Conservation (phyloP, 1,140 invertebrate genomes). For the Drepana arcuata region DNA sequence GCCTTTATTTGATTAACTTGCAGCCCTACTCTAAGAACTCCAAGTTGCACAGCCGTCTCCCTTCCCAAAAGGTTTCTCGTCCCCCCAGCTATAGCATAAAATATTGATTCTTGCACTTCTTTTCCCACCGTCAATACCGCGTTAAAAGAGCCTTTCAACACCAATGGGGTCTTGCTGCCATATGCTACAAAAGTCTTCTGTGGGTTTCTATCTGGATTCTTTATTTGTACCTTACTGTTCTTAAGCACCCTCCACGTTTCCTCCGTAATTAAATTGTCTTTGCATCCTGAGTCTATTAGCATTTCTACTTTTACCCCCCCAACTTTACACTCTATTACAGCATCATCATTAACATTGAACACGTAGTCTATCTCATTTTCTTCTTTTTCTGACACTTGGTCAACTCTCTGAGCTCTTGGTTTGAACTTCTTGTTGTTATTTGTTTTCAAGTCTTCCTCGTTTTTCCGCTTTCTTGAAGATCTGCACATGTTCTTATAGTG, state of each 20-base stretch:
- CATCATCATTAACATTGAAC: conserved; percentile 14
- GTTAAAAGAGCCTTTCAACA: conserved; percentile 17
- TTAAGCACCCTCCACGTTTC: conserved; percentile 17
- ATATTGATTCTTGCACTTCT: background rate
- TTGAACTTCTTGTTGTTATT: background rate
- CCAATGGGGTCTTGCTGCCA: conserved; percentile 17
- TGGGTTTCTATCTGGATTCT: conserved; percentile 9
- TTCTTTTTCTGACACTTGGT: background rate
- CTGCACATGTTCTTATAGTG: conserved; percentile 12
- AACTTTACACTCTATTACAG: conserved; percentile 11
- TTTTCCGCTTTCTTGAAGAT: conserved; percentile 12
- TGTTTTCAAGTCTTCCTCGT: conserved; percentile 4
- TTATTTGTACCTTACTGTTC: conserved; percentile 2
- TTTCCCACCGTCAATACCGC: conserved; percentile 10
- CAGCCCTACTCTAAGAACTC: conserved; percentile 22
- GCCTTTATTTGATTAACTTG: conserved; percentile 13
- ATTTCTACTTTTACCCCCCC: conserved; percentile 16
- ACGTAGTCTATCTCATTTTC: conserved; percentile 9
- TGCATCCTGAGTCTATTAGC: conserved; percentile 24
- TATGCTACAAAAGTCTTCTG: conserved; percentile 16
- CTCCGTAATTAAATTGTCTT: conserved; percentile 17
- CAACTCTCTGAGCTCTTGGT: background rate
- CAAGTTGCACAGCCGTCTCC: conserved; percentile 10
- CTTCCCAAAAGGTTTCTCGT: conserved; percentile 22
- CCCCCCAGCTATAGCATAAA: conserved; percentile 17